A percentile compares a stretch with the other conserved stretches of the same genome.
These are phyloP conservation scores for Phortica variegata DNA, from an alignment of 1,140 invertebrate genomes.

Conservation along the genomic window DNA sequence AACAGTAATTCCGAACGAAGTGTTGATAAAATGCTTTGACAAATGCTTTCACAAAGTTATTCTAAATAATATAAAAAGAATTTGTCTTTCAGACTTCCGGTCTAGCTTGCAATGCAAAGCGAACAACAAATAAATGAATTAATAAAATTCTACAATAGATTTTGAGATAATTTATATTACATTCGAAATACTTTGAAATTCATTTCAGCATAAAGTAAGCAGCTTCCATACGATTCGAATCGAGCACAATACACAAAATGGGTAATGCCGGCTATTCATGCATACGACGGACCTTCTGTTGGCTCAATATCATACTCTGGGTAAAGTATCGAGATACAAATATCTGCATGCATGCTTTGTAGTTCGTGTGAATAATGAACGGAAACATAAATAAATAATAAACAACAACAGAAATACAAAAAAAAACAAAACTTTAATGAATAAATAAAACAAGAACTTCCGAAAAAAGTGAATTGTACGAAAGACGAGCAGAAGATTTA, in stretches of 20 bases:
- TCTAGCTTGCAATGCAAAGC: no score
- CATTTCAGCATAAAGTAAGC: conserved; percentile 4
- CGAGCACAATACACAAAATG: conserved; percentile 61
- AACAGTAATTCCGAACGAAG: no score
- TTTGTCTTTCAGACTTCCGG: no score
- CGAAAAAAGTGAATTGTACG: no score
- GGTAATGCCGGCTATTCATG: conserved; percentile 75
- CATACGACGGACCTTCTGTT: conserved; percentile 73
- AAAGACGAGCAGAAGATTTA: no score
- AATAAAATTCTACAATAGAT: neutral
- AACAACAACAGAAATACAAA: conserved; percentile 1
- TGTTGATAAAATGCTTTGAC: no score
- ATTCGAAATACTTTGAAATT: neutral
- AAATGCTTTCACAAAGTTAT: no score
- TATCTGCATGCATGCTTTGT: no score
- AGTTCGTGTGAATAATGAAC: conserved; percentile 6
- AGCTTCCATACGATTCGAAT: no score
- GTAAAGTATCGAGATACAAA: no score
- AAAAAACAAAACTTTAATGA: neutral
- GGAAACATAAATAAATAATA: conserved; percentile 24
- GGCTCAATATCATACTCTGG: conserved; percentile 76
- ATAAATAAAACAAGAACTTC: no score
- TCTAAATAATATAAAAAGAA: no score
- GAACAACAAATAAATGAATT: neutral
- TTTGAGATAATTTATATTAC: neutral